Evolutionary conservation across 1,140 invertebrate genomes (phyloP).

Genomic region (Zophobas atratus): DNA sequence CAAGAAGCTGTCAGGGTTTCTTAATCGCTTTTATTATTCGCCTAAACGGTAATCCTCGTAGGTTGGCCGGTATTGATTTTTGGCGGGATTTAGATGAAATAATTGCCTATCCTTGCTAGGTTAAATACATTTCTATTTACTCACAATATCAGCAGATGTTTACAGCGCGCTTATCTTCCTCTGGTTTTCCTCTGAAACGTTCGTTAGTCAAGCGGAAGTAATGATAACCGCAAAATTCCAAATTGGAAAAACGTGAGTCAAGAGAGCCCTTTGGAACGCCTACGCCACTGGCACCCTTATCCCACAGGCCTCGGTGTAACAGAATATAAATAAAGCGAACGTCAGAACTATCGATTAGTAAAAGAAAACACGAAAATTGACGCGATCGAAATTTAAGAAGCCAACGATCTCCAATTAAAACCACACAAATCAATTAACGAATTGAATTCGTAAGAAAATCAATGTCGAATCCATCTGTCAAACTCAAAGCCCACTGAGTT

Average conservation of each 20-base stretch:
- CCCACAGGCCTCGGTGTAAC: slow-evolving; percentile 54
- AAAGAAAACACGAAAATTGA: slow-evolving; percentile 25
- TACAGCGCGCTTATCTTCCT: slow-evolving; percentile 34
- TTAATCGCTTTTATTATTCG: slow-evolving; percentile 37
- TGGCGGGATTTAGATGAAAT: neutral
- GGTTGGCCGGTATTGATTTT: slow-evolving; percentile 5
- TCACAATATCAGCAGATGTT: slow-evolving; percentile 8
- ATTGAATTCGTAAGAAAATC: slow-evolving; percentile 30
- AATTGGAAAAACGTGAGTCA: slow-evolving; percentile 43
- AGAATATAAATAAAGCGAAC: slow-evolving; percentile 60
- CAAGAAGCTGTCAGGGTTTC: slow-evolving; percentile 18
- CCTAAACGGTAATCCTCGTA: neutral
- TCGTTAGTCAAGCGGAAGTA: slow-evolving; percentile 14
- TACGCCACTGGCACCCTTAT: slow-evolving; percentile 51
- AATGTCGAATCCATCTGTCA: slow-evolving; percentile 41
- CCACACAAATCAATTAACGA: neutral
- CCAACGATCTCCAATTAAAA: neutral
- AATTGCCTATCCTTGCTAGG: too few relatives aligned
- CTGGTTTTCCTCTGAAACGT: slow-evolving; percentile 18
- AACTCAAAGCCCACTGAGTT: slow-evolving; percentile 24
- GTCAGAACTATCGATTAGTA: slow-evolving; percentile 62
- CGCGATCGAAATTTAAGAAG: neutral
- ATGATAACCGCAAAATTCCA: slow-evolving; percentile 26
- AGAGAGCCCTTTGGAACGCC: slow-evolving; percentile 20
- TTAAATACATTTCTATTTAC: slow-evolving; percentile 13